Conservation (phyloP, 2,888 invertebrate genomes). For the Drosophila anomelani region DNA sequence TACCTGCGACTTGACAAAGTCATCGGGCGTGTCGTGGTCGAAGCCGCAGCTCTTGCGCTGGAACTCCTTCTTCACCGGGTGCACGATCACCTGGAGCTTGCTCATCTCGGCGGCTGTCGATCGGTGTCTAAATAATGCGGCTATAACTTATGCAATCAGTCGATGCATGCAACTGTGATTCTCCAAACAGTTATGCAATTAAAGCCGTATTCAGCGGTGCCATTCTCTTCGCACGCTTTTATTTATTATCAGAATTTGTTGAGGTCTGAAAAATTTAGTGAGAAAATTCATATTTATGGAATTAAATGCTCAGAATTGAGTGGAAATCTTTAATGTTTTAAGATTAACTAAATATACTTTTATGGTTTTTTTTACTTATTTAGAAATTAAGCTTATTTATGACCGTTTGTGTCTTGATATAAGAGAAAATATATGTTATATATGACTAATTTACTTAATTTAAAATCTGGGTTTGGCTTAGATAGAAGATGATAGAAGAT, state of each 20-base stretch:
- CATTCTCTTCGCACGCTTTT: constrained; percentile 35
- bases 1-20: constrained; percentile 84
- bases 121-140: not conserved
- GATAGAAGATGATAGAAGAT: not conserved
- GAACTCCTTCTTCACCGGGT: constrained; percentile 83
- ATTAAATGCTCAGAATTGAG: not conserved
- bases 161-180: constrained; percentile 30
- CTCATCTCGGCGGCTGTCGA: constrained; percentile 63
- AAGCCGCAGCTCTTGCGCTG: constrained; percentile 82
- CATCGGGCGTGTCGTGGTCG: constrained; percentile 82
- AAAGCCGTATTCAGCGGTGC: not conserved
- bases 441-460: too few species aligned
- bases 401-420: not conserved
- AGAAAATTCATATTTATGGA: not conserved
- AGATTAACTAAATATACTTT: not conserved
- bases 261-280: not conserved
- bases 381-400: too few species aligned
- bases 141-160: constrained; percentile 20
- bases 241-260: not conserved
- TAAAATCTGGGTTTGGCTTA: too few species aligned
- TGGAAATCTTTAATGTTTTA: not conserved
- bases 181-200: constrained; percentile 19
- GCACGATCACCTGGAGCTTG: constrained; percentile 73
- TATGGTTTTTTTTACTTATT: too few species aligned
- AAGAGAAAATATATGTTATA: not conserved